phyloP scores from a whole-genome alignment of 2,797 vertebrate species.

The Brachyrhaphis roseni region DNA sequence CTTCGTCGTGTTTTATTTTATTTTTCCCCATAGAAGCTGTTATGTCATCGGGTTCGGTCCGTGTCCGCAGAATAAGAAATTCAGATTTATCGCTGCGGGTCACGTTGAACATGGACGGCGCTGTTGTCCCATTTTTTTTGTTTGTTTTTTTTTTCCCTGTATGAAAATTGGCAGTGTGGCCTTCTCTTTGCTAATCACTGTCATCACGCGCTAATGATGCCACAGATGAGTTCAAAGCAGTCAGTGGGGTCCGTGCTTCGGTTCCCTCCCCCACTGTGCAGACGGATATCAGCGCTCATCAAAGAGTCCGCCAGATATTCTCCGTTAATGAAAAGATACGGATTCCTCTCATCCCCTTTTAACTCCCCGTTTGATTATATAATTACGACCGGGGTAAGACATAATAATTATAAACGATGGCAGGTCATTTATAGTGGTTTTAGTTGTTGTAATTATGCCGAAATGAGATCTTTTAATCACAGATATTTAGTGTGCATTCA shows the following conservation, averaged over 20 bases:
- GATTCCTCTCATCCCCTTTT: conserved; percentile 54
- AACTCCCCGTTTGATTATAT: conserved; percentile 65
- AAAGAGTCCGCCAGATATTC: conserved; percentile 62
- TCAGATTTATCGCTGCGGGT: conserved; percentile 9
- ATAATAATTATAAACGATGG: conserved; percentile 65
- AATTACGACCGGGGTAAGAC: conserved; percentile 58
- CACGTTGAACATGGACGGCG: conserved; percentile 7
- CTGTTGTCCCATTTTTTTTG: conserved; percentile 21
- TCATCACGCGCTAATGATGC: conserved; percentile 62
- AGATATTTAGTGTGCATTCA: conserved; percentile 44
- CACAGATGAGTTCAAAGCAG: conserved; percentile 66
- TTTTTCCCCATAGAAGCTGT: too few species aligned
- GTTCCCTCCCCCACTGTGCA: conserved; percentile 44
- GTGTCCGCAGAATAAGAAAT: conserved; percentile 5
- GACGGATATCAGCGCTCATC: conserved; percentile 52
- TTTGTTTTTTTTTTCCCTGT: not conserved
- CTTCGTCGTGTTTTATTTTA: not conserved
- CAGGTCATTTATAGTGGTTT: conserved; percentile 65
- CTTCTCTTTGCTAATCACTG: conserved; percentile 57
- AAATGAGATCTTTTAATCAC: conserved; percentile 62
- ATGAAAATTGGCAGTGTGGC: conserved; percentile 46
- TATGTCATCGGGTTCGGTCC: not conserved
- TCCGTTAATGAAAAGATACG: conserved; percentile 58
- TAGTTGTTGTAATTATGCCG: conserved; percentile 62
- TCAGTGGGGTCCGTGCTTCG: conserved; percentile 41